These are phyloP conservation scores for Platygyra sinensis DNA, from an alignment of 64 coral and sea anemone species.

Conservation along the genomic window DNA sequence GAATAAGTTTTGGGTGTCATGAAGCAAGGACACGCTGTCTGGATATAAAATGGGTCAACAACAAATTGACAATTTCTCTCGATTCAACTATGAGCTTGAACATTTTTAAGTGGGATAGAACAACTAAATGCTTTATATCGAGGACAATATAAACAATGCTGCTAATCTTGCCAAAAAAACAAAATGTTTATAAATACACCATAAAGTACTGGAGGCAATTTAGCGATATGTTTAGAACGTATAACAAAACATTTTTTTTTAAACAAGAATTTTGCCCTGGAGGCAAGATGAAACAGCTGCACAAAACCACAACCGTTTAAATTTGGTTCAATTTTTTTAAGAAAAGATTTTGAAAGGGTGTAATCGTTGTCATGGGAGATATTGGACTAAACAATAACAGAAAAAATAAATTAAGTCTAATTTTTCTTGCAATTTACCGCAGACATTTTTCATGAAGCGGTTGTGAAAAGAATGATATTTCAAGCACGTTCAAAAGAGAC, in stretches of 20 bases:
- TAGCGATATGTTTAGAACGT: not conserved
- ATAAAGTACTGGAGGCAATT: not conserved
- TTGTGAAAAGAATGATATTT: not conserved
- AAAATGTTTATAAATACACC: conserved; percentile 14
- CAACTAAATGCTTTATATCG: no score
- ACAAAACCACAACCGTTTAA: not conserved
- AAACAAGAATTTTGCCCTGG: not conserved
- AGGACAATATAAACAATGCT: no score
- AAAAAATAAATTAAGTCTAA: no score
- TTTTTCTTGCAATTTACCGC: not conserved
- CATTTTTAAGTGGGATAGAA: no score
- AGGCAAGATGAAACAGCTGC: not conserved
- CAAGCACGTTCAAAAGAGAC: not conserved
- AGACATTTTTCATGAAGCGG: not conserved
- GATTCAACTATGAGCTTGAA: no score
- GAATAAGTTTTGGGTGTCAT: no score
- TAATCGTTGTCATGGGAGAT: not conserved
- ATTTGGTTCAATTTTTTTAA: not conserved
- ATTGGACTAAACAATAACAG: no score
- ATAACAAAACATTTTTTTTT: not conserved
- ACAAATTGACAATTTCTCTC: no score
- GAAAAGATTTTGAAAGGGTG: not conserved
- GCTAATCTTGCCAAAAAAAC: not conserved
- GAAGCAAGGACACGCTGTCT: no score
- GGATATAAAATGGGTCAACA: no score